Conservation (phyloP, 2,797 vertebrate species). For the Pangasius larnaudii region DNA sequence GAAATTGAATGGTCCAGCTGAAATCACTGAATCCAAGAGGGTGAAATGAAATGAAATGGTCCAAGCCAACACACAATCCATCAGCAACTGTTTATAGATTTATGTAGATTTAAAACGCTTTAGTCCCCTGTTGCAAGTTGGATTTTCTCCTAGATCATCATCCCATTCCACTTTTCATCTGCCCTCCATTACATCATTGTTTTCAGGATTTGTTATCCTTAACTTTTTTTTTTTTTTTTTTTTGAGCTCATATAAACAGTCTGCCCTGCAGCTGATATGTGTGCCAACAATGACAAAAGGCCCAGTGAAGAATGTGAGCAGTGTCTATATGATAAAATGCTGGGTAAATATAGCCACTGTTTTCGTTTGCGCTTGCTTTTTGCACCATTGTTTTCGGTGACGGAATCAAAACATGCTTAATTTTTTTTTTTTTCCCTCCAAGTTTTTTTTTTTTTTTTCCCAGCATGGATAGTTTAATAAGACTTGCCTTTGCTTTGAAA, state of each 20-base stretch:
- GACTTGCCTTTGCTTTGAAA: neutral
- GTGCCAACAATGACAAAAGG: conserved; percentile 61
- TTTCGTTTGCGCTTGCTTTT: conserved; percentile 35
- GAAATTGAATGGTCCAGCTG: neutral
- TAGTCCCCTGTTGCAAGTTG: neutral
- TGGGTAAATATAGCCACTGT: conserved; percentile 63
- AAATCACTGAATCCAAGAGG: neutral
- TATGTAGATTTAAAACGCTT: neutral
- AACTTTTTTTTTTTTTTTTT: conserved; percentile 39
- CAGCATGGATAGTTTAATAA: neutral
- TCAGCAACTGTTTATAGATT: conserved; percentile 1
- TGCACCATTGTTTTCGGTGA: conserved; percentile 49
- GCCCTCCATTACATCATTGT: conserved; percentile 43
- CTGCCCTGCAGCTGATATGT: conserved; percentile 42
- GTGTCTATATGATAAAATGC: conserved; percentile 64
- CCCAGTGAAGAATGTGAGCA: conserved; percentile 44
- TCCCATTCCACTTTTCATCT: conserved; percentile 26
- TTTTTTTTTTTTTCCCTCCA: neutral
- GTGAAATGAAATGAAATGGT: neutral
- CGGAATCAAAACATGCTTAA: conserved; percentile 43
- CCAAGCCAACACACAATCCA: neutral
- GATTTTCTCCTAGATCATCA: conserved; percentile 2
- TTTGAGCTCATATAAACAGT: conserved; percentile 39
- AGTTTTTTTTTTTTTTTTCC: neutral
- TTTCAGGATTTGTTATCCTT: conserved; percentile 65